Evolutionary conservation across 2,888 invertebrate species (phyloP).

Genomic region (Hyalella azteca): DNA sequence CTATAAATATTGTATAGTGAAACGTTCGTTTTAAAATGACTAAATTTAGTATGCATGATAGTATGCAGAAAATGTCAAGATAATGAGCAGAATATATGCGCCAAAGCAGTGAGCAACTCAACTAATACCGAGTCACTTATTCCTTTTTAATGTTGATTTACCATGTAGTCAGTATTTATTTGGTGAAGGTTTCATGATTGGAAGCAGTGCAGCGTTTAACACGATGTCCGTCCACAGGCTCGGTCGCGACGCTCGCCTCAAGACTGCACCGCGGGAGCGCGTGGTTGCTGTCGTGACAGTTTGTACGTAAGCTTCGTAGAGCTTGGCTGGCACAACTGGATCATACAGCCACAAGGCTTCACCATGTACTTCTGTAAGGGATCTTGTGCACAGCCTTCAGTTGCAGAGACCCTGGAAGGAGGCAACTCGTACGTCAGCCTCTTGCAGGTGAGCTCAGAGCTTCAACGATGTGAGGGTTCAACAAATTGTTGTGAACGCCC

Average conservation of each 20-base stretch:
- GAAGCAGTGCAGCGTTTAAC: neutral
- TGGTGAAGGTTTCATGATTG: neutral
- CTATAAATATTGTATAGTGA: no score
- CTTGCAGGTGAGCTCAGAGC: constrained; percentile 31
- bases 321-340: constrained; percentile 40
- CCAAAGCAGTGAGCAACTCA: no score
- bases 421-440: constrained; percentile 35
- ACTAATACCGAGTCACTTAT: no score
- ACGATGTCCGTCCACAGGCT: neutral
- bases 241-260: constrained; percentile 8
- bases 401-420: neutral
- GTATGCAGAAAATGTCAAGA: no score
- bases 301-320: constrained; percentile 35
- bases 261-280: neutral
- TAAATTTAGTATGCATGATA: no score
- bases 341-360: constrained; percentile 36
- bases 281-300: constrained; percentile 34
- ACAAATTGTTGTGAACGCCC: no score
- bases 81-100: no score
- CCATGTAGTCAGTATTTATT: no score
- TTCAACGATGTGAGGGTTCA: no score
- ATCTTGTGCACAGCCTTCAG: constrained; percentile 20
- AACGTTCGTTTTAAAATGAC: no score
- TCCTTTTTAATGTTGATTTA: no score
- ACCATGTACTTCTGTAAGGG: constrained; percentile 38